phyloP scores from a whole-genome alignment of 2,888 invertebrate genomes.

The Caenorhabditis zanzibari region DNA sequence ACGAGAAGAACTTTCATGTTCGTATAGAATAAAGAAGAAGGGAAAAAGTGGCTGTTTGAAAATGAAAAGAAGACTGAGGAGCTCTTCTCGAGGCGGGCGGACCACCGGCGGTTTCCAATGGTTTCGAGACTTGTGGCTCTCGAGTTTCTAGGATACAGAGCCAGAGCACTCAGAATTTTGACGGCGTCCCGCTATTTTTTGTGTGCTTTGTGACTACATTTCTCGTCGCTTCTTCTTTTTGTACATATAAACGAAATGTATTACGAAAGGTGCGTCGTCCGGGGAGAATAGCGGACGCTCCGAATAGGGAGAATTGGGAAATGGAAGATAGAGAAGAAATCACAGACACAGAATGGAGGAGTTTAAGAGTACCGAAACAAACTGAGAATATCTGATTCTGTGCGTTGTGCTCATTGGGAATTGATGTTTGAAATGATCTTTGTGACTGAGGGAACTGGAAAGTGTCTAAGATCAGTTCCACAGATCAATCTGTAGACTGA shows the following conservation, averaged over 20 bases:
- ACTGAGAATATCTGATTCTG: neutral
- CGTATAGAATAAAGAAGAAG: conserved; percentile 18
- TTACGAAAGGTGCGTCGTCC: conserved; percentile 50
- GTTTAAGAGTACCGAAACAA: conserved; percentile 12
- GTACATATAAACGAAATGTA: conserved; percentile 28
- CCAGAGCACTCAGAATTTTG: conserved; percentile 36
- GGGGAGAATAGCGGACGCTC: neutral
- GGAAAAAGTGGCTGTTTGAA: conserved; percentile 15
- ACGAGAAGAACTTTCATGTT: conserved; percentile 38
- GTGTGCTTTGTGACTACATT: conserved; percentile 46
- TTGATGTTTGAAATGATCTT: conserved; percentile 30
- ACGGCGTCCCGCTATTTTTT: conserved; percentile 18
- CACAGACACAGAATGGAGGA: conserved; percentile 25
- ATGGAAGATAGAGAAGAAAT: conserved; percentile 4
- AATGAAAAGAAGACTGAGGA: conserved; percentile 1
- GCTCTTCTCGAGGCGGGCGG: conserved; percentile 1
- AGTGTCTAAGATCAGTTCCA: neutral
- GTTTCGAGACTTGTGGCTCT: conserved; percentile 23
- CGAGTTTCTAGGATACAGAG: conserved; percentile 57
- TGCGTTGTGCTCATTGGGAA: conserved; percentile 8
- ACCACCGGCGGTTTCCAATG: conserved; percentile 48
- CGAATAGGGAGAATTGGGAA: neutral
- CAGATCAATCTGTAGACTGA: no score
- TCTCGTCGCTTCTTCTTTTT: conserved; percentile 16
- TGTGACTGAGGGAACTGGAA: neutral